phyloP scores from a whole-genome alignment of 2,888 invertebrate genomes.

The Drosophila testacea region DNA sequence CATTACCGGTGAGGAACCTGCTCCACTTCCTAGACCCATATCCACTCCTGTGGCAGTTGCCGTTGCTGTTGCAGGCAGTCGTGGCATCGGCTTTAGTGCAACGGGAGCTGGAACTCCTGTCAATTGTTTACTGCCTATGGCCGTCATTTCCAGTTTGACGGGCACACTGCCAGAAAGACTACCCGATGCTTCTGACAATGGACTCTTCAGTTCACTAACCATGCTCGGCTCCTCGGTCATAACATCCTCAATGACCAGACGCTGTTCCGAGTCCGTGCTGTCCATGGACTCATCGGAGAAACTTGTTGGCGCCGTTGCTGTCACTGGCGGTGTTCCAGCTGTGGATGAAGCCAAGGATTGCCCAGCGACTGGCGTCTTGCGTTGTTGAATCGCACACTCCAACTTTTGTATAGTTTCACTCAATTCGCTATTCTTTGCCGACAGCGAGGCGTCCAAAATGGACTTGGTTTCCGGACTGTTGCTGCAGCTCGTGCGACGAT shows the following conservation, averaged over 20 bases:
- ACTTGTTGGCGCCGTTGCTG: slow-evolving; percentile 32
- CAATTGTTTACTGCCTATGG: slow-evolving; percentile 28
- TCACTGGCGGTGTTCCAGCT: slow-evolving; percentile 67
- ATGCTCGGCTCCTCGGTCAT: slow-evolving; percentile 79
- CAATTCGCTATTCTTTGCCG: slow-evolving; percentile 87
- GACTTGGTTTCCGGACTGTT: slow-evolving; percentile 83
- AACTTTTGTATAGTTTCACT: slow-evolving; percentile 89
- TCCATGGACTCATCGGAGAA: slow-evolving; percentile 88
- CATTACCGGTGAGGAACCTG: not conserved
- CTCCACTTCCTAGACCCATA: not conserved
- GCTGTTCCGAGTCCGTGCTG: slow-evolving; percentile 88
- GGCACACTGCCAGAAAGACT: slow-evolving; percentile 47
- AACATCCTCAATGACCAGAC: slow-evolving; percentile 87
- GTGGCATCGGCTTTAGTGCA: slow-evolving; percentile 64
- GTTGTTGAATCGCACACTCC: slow-evolving; percentile 84
- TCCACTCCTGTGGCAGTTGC: not conserved
- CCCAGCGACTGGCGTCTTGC: slow-evolving; percentile 78
- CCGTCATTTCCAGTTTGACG: slow-evolving; percentile 59
- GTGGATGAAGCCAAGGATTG: slow-evolving; percentile 59
- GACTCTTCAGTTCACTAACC: slow-evolving; percentile 71
- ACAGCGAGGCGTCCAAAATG: slow-evolving; percentile 82
- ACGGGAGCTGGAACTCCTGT: slow-evolving; percentile 64
- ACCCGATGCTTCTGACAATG: slow-evolving; percentile 52
- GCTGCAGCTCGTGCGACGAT: slow-evolving; percentile 52
- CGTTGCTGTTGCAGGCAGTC: slow-evolving; percentile 10